A percentile compares a stretch with the other conserved stretches of the same genome.
Evolutionary conservation across 2,113 vertebrate species (phyloP).

Genomic region (Asarcornis scutulata): DNA sequence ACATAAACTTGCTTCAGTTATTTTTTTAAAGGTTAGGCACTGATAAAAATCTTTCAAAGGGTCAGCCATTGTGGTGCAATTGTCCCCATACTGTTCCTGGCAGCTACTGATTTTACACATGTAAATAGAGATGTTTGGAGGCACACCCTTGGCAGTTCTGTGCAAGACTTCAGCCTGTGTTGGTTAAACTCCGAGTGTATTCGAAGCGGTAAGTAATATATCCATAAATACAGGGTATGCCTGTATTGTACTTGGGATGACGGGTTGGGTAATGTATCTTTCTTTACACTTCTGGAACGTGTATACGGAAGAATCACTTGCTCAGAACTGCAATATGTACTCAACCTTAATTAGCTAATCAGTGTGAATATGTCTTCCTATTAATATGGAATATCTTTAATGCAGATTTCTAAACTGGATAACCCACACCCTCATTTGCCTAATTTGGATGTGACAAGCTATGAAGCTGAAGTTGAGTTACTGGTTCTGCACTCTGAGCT

Average conservation of each 20-base stretch:
- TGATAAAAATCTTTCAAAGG: constrained; percentile 10
- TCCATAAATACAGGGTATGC: background rate
- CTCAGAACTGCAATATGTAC: background rate
- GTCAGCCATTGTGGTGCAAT: background rate
- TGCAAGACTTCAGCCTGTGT: background rate
- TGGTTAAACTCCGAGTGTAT: background rate
- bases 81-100: background rate
- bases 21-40: background rate
- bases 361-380: background rate
- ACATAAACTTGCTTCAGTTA: background rate
- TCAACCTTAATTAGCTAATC: background rate
- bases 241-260: background rate
- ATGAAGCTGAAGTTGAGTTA: background rate
- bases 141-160: constrained; percentile 3
- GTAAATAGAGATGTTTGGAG: background rate
- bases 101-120: background rate
- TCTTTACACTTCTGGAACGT: background rate
- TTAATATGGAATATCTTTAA: background rate
- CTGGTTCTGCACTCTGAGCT: background rate
- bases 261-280: background rate
- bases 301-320: fast-evolving
- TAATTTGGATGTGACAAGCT: background rate
- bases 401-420: background rate
- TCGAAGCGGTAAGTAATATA: background rate
- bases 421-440: background rate